These are phyloP conservation scores for Pristionchus pacificus DNA, from an alignment of 1,140 invertebrate species.

Conservation along the genomic window DNA sequence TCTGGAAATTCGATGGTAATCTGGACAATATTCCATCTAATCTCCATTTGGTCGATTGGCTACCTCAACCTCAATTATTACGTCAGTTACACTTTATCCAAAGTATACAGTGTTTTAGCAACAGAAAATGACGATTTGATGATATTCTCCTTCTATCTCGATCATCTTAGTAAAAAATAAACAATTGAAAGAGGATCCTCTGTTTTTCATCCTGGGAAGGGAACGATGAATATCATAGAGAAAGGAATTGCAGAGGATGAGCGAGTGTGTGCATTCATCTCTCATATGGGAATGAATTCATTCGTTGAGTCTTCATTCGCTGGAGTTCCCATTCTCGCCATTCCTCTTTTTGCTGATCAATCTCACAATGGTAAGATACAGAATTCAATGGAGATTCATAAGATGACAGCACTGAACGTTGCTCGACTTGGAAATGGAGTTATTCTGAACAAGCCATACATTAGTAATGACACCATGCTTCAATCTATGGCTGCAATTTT, in stretches of 20 bases:
- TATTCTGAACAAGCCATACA: conserved; percentile 3
- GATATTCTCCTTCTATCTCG: conserved; percentile 26
- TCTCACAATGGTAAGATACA: conserved; percentile 25
- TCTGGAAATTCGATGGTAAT: conserved; percentile 28
- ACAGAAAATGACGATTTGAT: background rate
- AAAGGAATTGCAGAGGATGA: conserved; percentile 38
- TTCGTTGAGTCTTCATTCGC: conserved; percentile 38
- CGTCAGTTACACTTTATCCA: conserved; percentile 14
- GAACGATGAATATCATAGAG: no score
- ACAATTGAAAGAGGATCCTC: background rate
- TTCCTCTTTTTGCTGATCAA: conserved; percentile 52
- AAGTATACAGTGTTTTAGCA: background rate
- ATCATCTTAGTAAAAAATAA: conserved; percentile 32
- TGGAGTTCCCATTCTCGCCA: conserved; percentile 44
- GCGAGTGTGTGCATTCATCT: conserved; percentile 40
- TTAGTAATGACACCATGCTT: conserved; percentile 1
- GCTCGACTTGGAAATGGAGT: conserved; percentile 3
- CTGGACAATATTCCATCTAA: conserved; percentile 14
- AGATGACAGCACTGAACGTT: background rate
- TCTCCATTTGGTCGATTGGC: conserved; percentile 25
- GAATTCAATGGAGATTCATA: no score
- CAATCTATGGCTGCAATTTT: background rate
- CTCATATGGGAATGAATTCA: conserved; percentile 47
- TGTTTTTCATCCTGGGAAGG: conserved; percentile 2
- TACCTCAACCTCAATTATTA: conserved; percentile 28